phyloP scores from a whole-genome alignment of 53 echinoderm and acorn worm species.

The Henricia sp. region DNA sequence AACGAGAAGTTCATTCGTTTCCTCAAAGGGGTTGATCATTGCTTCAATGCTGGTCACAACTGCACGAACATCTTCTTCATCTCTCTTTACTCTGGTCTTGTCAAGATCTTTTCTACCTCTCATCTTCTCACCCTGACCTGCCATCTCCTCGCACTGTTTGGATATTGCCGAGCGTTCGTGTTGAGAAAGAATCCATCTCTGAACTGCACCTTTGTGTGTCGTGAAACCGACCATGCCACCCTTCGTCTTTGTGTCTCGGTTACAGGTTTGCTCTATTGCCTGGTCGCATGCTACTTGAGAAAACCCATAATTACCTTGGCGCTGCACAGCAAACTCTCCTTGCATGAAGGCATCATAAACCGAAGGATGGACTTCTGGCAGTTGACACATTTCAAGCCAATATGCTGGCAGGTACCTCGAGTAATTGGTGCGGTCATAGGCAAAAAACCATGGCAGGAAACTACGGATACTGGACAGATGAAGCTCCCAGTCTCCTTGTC shows the following conservation, averaged over 20 bases:
- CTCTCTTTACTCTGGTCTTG: conserved; percentile 8
- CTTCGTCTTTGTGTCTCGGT: conserved; percentile 59
- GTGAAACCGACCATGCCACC: conserved; percentile 58
- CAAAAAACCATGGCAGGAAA: conserved; percentile 79
- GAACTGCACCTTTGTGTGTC: conserved; percentile 48
- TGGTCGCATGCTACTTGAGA: conserved; percentile 62
- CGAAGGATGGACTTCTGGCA: conserved; percentile 58
- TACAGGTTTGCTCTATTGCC: conserved; percentile 57
- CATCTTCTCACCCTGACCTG: conserved; percentile 9
- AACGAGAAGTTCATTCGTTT: not conserved
- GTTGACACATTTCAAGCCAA: conserved; percentile 41
- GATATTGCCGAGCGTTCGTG: conserved; percentile 51
- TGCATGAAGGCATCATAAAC: conserved; percentile 32
- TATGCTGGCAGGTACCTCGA: conserved; percentile 23
- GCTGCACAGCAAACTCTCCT: conserved; percentile 49
- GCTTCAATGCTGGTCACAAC: not conserved
- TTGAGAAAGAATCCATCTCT: conserved; percentile 56
- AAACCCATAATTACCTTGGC: conserved; percentile 59
- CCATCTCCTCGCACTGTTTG: conserved; percentile 52
- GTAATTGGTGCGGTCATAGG: conserved; percentile 61
- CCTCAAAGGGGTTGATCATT: conserved; percentile 44
- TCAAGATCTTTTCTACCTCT: conserved; percentile 17
- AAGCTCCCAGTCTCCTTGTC: conserved; percentile 68
- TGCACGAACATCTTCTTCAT: conserved; percentile 23
- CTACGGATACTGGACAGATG: conserved; percentile 64